phyloP scores from a whole-genome alignment of 1,140 invertebrate species.

The Trichomalopsis sarcophagae region DNA sequence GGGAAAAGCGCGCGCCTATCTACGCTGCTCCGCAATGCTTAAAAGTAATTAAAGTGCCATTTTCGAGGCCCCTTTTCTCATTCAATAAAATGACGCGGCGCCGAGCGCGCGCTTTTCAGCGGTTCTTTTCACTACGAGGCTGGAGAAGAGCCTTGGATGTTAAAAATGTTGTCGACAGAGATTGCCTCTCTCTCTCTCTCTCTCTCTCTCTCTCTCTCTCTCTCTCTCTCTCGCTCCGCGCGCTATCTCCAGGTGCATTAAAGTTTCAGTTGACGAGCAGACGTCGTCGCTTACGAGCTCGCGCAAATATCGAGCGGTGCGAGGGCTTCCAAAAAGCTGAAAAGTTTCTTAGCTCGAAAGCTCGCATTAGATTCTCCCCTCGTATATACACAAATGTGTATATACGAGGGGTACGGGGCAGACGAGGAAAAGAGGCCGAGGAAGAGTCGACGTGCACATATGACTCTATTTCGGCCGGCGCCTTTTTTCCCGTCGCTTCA shows the following conservation, averaged over 20 bases:
- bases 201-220: too few species aligned
- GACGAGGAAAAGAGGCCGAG: too few species aligned
- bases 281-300: background rate
- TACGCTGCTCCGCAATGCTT: background rate
- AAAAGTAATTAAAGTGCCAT: background rate
- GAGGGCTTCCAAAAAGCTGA: background rate
- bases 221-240: background rate
- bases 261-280: background rate
- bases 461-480: background rate
- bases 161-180: background rate
- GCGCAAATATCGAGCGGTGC: background rate
- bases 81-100: background rate
- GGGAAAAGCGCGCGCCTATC: background rate
- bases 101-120: background rate
- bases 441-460: background rate
- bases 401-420: too few species aligned
- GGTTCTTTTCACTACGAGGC: background rate
- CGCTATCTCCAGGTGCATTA: background rate
- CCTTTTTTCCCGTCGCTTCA: conserved; percentile 9
- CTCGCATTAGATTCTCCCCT: background rate
- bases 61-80: background rate
- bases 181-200: background rate
- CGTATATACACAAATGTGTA: too few species aligned
- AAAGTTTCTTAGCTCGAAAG: conserved; percentile 2
- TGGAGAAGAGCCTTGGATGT: background rate